Conservation (phyloP, 2,113 vertebrate species). For the Synchiropus splendidus region DNA sequence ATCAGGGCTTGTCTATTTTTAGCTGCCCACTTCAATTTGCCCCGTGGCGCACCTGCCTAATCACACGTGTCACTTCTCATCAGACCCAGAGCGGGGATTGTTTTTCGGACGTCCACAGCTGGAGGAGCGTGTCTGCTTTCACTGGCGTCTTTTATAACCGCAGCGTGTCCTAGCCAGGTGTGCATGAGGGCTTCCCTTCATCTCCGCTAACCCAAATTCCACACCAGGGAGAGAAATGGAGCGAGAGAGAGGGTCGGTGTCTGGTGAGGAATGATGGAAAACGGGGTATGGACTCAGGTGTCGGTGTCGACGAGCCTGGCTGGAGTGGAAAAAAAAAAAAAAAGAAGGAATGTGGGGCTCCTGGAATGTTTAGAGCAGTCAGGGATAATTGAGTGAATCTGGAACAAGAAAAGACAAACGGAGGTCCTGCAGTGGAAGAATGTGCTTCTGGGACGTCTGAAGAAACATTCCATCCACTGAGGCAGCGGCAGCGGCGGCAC, state of each 20-base stretch:
- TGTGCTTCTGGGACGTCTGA: slow-evolving; percentile 64
- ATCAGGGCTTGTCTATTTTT: too few species aligned
- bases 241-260: slow-evolving; percentile 36
- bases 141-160: slow-evolving; percentile 37
- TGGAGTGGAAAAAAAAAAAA: slow-evolving; percentile 54
- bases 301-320: slow-evolving; percentile 45
- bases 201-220: slow-evolving; percentile 50
- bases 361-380: slow-evolving; percentile 69
- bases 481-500: slow-evolving; percentile 50
- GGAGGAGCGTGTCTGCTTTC: slow-evolving; percentile 36
- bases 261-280: slow-evolving; percentile 51
- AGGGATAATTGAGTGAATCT: slow-evolving; percentile 74
- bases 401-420: slow-evolving; percentile 74
- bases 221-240: slow-evolving; percentile 24
- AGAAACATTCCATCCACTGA: slow-evolving; percentile 69
- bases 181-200: slow-evolving; percentile 43
- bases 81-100: slow-evolving; percentile 21
- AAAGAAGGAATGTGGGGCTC: slow-evolving; percentile 63
- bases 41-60: slow-evolving; percentile 27
- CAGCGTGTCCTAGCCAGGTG: slow-evolving; percentile 56
- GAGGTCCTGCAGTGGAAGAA: slow-evolving; percentile 65
- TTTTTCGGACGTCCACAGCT: slow-evolving; percentile 31
- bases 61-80: slow-evolving; percentile 30
- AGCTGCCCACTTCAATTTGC: slow-evolving; percentile 1
- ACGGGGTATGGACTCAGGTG: slow-evolving; percentile 35